These are phyloP conservation scores for Garrulus glandarius DNA, from an alignment of 2,797 vertebrate genomes.

Conservation along the genomic window DNA sequence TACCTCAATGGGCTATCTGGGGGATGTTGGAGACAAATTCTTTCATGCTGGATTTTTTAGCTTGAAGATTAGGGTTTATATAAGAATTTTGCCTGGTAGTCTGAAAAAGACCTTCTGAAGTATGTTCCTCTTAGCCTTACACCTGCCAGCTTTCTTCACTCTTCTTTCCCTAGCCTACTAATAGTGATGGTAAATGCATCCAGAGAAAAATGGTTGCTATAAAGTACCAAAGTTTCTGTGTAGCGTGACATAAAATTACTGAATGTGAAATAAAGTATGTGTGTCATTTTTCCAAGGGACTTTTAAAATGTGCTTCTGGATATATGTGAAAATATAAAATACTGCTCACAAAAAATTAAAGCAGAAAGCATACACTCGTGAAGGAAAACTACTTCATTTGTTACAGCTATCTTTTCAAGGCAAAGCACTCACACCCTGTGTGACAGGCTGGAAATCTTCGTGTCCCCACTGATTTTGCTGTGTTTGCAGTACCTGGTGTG, in stretches of 20 bases:
- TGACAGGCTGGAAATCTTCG: not conserved
- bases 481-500: not conserved
- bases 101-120: slow-evolving; percentile 44
- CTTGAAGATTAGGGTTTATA: not conserved
- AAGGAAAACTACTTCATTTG: not conserved
- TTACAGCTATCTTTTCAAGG: slow-evolving; percentile 21
- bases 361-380: not conserved
- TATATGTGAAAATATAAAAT: slow-evolving; percentile 36
- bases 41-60: not conserved
- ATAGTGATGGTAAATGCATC: slow-evolving; percentile 22
- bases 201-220: slow-evolving; percentile 1
- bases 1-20: not conserved
- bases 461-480: not conserved
- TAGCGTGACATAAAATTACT: slow-evolving; percentile 13
- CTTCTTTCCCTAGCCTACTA: not conserved
- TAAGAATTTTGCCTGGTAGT: not conserved
- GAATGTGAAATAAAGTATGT: slow-evolving; percentile 29
- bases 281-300: slow-evolving; percentile 40
- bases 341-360: not conserved
- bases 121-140: slow-evolving; percentile 35
- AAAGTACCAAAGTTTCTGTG: slow-evolving; percentile 38
- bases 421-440: not conserved
- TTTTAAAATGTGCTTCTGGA: slow-evolving; percentile 39
- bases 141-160: slow-evolving; percentile 46
- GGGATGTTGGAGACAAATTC: not conserved